Base-by-base conservation (phyloP, 1,140 invertebrate species). In the Thaumatotibia leucotreta region DNA sequence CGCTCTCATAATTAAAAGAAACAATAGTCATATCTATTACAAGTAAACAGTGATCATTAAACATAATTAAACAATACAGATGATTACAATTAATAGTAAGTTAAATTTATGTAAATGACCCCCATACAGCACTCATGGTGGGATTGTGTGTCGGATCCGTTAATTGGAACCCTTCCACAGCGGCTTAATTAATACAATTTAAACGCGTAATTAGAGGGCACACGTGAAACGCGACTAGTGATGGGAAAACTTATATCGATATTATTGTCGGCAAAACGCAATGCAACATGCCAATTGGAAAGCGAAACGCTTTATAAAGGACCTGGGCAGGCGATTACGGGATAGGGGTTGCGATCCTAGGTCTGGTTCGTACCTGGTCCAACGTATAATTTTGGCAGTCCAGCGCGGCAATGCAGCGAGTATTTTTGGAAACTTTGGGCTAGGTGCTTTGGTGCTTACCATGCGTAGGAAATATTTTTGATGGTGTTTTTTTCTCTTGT, bases 121-220 rank as follows among this genome's bases (percentile, higher is more conserved):
- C 76, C 49, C 63, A 78, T 78, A 63, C 23, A 29, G 54, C 39
- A 65, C 66, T 68, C 72, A 69, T 73, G 75, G 66, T 65, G 54
- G 67, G 58, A 63, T 68, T 29, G 65, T 61, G 70, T 70, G 63
- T 23, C 70, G 72, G 66, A 67, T 61, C 64, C 72, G 72, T 83
- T 80, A 80, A 83, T 83, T 83, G 77, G 78, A 86, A 88, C 86
- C 86, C 86, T 88, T 88, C 84, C 70, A 61, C 65, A 69, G 79
- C 80, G 77, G 74, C 75, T 76, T 86, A 86, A 89, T 89, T 87
- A 89, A 89, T 83, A 80, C 84, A 89, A 89, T 89, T 82, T 86
- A 79, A 82, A 70, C 83, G 79, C 71, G 81, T 86, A 83, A 87
- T 87, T 89, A 85, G 74, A 75, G 73, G 67, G 80, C 75, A 76